phyloP scores from a whole-genome alignment of 2,888 invertebrate genomes.

The Zele albiditarsus region DNA sequence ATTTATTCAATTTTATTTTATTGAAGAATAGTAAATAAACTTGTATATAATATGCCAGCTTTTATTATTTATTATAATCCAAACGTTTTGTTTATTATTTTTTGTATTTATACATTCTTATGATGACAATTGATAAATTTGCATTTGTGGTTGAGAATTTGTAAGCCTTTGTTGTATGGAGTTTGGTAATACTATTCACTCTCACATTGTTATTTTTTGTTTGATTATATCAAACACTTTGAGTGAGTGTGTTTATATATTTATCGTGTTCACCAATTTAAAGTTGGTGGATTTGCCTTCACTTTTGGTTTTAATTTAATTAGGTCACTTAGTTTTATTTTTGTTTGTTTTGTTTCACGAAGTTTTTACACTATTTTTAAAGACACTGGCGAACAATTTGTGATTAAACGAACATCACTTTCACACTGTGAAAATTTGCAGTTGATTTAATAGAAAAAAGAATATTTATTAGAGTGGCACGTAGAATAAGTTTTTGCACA shows the following conservation, averaged over 20 bases:
- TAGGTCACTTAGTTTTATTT: not conserved
- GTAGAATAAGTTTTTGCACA: not conserved
- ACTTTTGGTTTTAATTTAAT: no score
- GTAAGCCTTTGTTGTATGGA: not conserved
- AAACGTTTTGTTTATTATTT: not conserved
- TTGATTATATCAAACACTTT: no score
- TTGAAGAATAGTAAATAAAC: no score
- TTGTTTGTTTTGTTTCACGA: not conserved
- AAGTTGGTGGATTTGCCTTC: no score
- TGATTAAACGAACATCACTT: not conserved
- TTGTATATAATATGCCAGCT: no score
- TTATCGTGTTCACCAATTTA: no score
- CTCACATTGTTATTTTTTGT: no score
- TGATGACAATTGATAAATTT: not conserved
- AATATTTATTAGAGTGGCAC: not conserved
- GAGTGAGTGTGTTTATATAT: no score
- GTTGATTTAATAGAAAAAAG: no score
- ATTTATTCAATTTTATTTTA: no score
- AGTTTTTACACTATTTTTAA: not conserved
- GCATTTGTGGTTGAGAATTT: not conserved
- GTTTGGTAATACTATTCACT: not conserved
- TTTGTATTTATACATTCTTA: no score
- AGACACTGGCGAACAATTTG: not conserved
- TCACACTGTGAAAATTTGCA: not conserved
- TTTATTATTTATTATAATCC: no score